Base-by-base conservation (phyloP, 2,113 vertebrate species). In the Salvelinus namaycush region DNA sequence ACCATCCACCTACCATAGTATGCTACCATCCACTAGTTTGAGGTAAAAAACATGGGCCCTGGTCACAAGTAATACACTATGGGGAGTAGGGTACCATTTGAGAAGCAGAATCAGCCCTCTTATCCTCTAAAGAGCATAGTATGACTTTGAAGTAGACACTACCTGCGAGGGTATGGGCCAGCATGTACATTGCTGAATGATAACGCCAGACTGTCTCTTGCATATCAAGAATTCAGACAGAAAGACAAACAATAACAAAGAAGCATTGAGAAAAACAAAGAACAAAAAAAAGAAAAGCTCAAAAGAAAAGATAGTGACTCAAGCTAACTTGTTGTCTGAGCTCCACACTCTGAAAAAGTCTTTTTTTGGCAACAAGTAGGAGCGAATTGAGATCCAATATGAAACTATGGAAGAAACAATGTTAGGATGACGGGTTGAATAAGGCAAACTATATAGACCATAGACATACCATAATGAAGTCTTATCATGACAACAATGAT, bases 221-320 rank as follows among this genome's bases (percentile, higher is more conserved):
- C 91, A 93, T 93, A 91, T 91, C 85, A 85, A 91, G 83, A 88
- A 91, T 93, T 93, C 92, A 93, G 92, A 92, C 90, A 92, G 81
- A 91, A 89, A 90, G 78, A 89, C 67, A 84, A 84, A 74, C 78
- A 78, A 44, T 54, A 84, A 80, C 67, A 75, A 84, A 39, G 70
- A 83, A 73, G 80, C 59, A 72, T 72, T 18, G 74, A 76, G 18
- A 65, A 22, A 74, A 4, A 74, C 5, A 8, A 20, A 13, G 12
- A 20, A 64, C 16, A 22, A 44, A 39, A 14, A 60, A 16, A 27
- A 34, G n/a, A 67, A 81, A 11, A 4, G 13, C 13, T 60, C 16
- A 26, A 29, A 49, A n/a, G 57, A 26, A 27, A 31, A 39, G 57
- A 84, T 29, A 79, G 73, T 51, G 44, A 74, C 14, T 84, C 70